Base-by-base conservation (phyloP, 2,888 invertebrate species). In the Argyresthia albistria region DNA sequence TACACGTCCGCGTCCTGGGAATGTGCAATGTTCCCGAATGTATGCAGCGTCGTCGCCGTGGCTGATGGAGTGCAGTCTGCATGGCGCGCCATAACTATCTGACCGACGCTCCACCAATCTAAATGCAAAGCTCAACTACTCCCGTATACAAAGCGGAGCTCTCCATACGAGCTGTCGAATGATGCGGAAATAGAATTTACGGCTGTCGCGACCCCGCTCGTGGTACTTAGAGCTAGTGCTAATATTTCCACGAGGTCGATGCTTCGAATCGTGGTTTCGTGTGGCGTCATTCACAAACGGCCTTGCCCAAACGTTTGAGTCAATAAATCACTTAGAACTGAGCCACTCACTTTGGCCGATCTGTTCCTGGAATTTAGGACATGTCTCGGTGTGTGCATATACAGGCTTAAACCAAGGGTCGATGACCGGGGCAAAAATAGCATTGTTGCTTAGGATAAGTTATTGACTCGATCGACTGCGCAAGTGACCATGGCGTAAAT, bases 161-260 rank as follows among this genome's bases (percentile, higher is more conserved):
- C 25, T 25, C 55, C 54, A 39, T 43, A 53, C 59, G 60, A 58
- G 57, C 59, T 59, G 61, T 42, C 43, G 10, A 35, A 76, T 74
- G 74, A 76, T 61, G 74, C 74, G 82, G 81, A 80, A 80, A 76
- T 70, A 71, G 69, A 71, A 76, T 76, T 76, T 75, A 80, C 69
- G 73, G 74, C 66, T 67, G 60, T 59, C 59, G 60, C 67, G 79
- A 73, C 68, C 69, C 64, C 66, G 63, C 63, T 3, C 39, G 9
- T 1, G 9, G n/a, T 39, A 39, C 39, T 3, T 39, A 39, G 4
- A 9, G 25, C 25, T 25, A 25, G 25, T 25, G 25, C 25, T 25
- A 25, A 25, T 25, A 25, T 25, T 25, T 25, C 25, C 25, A 25
- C 25, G 25, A 25, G 25, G 25, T 25, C 25, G 25, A 69, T 69